Conservation (phyloP, 2,113 vertebrate genomes). For the Patagioenas fasciata region DNA sequence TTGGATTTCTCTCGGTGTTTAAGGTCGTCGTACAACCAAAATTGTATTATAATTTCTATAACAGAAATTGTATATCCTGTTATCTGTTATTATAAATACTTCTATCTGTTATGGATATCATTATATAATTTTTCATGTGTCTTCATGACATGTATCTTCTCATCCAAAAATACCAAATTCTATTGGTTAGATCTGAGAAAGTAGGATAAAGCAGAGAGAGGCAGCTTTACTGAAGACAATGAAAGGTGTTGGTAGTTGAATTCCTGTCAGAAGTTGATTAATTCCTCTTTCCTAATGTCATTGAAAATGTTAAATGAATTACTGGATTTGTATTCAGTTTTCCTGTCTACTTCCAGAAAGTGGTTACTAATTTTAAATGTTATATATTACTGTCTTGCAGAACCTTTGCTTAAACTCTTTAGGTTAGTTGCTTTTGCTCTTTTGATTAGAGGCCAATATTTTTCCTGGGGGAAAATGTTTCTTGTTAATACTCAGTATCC, state of each 20-base stretch:
- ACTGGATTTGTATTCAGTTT: constrained; percentile 36
- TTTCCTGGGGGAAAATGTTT: constrained; percentile 31
- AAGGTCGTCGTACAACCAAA: neutral
- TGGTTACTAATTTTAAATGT: constrained; percentile 65
- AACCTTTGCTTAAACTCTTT: constrained; percentile 59
- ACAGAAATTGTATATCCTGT: neutral
- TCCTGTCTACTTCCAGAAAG: constrained; percentile 53
- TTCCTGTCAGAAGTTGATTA: constrained; percentile 64
- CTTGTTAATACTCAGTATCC: neutral
- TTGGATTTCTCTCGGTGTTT: neutral
- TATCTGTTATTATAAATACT: neutral
- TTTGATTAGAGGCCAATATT: constrained; percentile 47
- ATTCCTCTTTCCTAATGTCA: constrained; percentile 65
- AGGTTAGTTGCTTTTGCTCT: constrained; percentile 53
- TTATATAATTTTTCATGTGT: neutral
- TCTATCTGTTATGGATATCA: neutral
- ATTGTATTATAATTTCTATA: neutral
- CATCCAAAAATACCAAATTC: neutral
- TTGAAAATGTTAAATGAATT: constrained; percentile 70
- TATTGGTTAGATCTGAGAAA: constrained; percentile 34
- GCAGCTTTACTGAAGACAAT: constrained; percentile 42
- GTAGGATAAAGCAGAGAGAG: constrained; percentile 14
- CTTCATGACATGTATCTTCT: neutral
- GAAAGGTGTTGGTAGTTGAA: constrained; percentile 59
- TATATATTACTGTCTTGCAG: constrained; percentile 29